A percentile compares a stretch with the other conserved stretches of the same genome.
phyloP scores from a whole-genome alignment of 1,140 invertebrate species.

The Psix sp. region DNA sequence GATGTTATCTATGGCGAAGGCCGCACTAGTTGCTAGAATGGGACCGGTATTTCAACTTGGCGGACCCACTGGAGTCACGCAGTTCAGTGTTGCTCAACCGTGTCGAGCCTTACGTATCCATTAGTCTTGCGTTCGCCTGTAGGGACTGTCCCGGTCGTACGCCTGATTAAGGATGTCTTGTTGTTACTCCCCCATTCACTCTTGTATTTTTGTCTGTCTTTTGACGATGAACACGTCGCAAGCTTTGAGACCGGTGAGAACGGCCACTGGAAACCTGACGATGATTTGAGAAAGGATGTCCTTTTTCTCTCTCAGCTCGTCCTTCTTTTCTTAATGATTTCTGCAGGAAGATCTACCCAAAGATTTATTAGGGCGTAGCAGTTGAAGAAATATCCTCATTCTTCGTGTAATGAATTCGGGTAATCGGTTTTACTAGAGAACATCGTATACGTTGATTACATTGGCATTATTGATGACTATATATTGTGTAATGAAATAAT shows the following conservation, averaged over 20 bases:
- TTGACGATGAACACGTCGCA: background rate
- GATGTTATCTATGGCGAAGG: constrained; percentile 59
- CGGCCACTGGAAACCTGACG: constrained; percentile 12
- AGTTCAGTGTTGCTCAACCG: constrained; percentile 69
- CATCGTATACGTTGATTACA: no score
- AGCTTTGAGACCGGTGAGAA: constrained; percentile 16
- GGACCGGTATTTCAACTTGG: constrained; percentile 72
- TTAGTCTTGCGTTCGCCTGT: constrained; percentile 41
- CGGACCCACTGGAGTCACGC: constrained; percentile 59
- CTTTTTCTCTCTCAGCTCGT: background rate
- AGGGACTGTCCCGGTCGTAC: constrained; percentile 18
- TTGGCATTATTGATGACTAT: no score
- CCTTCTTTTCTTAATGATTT: constrained; percentile 9
- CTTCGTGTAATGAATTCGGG: constrained; percentile 19
- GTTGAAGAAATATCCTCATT: constrained; percentile 13
- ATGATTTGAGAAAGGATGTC: constrained; percentile 4
- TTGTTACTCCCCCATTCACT: constrained; percentile 23
- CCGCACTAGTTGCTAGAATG: constrained; percentile 64
- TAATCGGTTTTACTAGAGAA: constrained; percentile 15
- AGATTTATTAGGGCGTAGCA: constrained; percentile 16
- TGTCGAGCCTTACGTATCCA: constrained; percentile 40
- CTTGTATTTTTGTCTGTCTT: constrained; percentile 40
- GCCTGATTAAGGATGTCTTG: constrained; percentile 35
- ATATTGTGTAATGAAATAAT: no score
- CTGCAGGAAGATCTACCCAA: background rate